Conservation (phyloP, 2,113 vertebrate genomes). For the Mustelus asterias region DNA sequence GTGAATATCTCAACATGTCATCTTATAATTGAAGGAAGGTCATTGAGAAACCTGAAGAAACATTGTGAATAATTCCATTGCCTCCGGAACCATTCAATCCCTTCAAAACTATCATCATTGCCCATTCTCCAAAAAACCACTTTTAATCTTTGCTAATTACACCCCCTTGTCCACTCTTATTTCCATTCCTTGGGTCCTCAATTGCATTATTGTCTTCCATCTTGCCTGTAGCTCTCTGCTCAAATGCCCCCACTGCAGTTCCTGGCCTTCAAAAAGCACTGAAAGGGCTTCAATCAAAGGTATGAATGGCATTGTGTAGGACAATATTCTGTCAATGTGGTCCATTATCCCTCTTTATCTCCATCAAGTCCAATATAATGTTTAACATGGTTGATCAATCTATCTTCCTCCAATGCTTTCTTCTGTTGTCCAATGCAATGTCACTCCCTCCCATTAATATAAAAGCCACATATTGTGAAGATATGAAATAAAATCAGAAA, state of each 20-base stretch:
- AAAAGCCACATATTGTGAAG: too few species aligned
- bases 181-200: not conserved
- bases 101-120: too few species aligned
- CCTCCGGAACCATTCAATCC: not conserved
- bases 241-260: not conserved
- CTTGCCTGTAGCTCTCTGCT: not conserved
- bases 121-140: not conserved
- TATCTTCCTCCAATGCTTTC: too few species aligned
- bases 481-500: too few species aligned
- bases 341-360: not conserved
- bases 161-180: not conserved
- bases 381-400: too few species aligned
- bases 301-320: not conserved
- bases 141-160: not conserved
- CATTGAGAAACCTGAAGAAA: not conserved
- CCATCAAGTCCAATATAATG: too few species aligned
- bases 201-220: not conserved
- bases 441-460: too few species aligned
- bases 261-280: not conserved
- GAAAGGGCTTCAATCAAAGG: not conserved
- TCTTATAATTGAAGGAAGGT: too few species aligned
- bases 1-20: too few species aligned
- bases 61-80: not conserved
- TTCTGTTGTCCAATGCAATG: too few species aligned
- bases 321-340: not conserved